Evolutionary conservation across 2,797 vertebrate genomes (phyloP), one percentile per base, ranked within the genome.

Genomic region (Cryptoprocta ferox): DNA sequence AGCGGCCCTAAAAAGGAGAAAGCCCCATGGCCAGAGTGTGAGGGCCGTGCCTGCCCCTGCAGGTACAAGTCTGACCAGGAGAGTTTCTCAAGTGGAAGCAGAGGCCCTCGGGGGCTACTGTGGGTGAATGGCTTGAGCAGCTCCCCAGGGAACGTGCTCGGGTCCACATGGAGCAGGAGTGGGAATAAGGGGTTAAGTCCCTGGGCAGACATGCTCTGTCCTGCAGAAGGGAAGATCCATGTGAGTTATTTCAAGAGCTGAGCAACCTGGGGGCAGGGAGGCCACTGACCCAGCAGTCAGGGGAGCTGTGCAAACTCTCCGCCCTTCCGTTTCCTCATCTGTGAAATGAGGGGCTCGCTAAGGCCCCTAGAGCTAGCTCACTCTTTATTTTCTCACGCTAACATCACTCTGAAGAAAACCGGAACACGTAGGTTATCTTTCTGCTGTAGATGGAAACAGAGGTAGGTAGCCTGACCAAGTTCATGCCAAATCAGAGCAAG

Each of bases 201-300:
- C 70, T 9, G 26, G 88, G 35, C 45, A 75, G 75, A 61, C 30
- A 19, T 4, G 78, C 21, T 71, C n/a, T 37, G 59, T 94, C 53
- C 42, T 80, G 32, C 78, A 45, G 66, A 80, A 50, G 76, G 71
- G 85, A 85, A 56, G 45, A 37, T 37, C 85, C 71, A 61, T 78
- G 32, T 42, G 70, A 71, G 59, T 37, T 66, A 73, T 70, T 70
- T 86, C 63, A 59, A 84, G 79, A 79, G 66, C 39, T 28, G 42
- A 88, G 89, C 42, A 75, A 32, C 35, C 61, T 10, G 4, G 78
- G 53, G 30, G 45, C 0, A 0, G 19, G 16, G 30, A 85, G 80
- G 71, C 12, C 50, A 37, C 76, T 18, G 76, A 78, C 84, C 63
- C 18, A 6, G 59, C 35, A 56, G 50, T n/a, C 4, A 2, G 21